Percentiles rank a stretch among this genome's conserved stretches.
These are phyloP conservation scores for Smutsia temminckii DNA, from an alignment of 2,797 vertebrate genomes.

Conservation along the genomic window DNA sequence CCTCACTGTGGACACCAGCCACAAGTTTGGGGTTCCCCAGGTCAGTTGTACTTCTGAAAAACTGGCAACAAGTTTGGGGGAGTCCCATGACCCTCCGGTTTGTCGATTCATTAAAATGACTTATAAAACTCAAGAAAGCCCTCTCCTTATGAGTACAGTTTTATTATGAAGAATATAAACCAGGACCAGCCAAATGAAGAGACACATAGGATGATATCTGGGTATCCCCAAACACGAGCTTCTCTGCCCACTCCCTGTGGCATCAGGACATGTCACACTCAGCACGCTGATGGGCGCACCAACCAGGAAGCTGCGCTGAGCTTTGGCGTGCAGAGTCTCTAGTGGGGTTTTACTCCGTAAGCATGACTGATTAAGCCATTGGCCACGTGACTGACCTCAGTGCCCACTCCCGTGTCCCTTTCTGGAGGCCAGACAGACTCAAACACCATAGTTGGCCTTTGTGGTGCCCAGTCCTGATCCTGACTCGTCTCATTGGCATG, in stretches of 20 bases:
- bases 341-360: fast-evolving
- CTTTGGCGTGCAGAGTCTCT: neutral
- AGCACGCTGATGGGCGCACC: fast-evolving
- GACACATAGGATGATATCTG: fast-evolving
- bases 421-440: fast-evolving
- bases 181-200: neutral
- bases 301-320: neutral
- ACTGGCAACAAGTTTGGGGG: neutral
- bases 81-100: neutral
- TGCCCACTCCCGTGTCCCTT: fast-evolving
- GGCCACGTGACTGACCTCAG: neutral
- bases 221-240: neutral
- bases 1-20: neutral
- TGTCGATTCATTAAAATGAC: neutral
- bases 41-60: neutral
- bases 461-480: neutral
- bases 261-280: neutral
- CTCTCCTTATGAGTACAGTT: neutral
- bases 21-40: neutral
- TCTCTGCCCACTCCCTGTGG: neutral
- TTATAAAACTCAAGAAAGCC: neutral
- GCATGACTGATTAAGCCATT: neutral
- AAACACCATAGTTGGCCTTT: neutral
- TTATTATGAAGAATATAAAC: neutral
- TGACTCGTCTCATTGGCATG: neutral